Percentiles rank a stretch among this genome's conserved stretches.
Evolutionary conservation across 2,797 vertebrate species (phyloP).

Genomic region (Xiphophorus birchmanni): DNA sequence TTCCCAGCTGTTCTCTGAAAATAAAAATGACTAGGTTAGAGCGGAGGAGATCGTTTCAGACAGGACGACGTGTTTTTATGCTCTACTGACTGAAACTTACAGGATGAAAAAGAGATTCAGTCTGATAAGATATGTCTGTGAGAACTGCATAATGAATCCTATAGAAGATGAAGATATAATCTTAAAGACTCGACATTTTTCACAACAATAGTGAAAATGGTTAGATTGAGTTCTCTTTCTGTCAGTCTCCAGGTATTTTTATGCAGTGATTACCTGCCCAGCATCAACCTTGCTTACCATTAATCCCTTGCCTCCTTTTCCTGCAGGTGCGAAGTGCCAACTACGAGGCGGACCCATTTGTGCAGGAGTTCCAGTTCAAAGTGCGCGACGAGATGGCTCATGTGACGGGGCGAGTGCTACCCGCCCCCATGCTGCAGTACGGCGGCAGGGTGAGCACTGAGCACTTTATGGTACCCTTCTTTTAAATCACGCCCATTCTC

Average conservation of each 20-base stretch:
- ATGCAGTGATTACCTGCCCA: not conserved
- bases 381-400: slow-evolving; percentile 99
- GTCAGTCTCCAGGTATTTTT: not conserved
- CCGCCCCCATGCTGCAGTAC: slow-evolving; percentile 97
- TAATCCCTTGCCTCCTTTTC: not conserved
- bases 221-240: not conserved
- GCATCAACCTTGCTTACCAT: not conserved
- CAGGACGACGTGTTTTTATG: slow-evolving; percentile 37
- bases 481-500: slow-evolving; percentile 82
- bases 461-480: slow-evolving; percentile 83
- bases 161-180: not conserved
- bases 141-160: slow-evolving; percentile 26
- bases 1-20: slow-evolving; percentile 29
- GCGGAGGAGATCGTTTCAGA: slow-evolving; percentile 37
- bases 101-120: slow-evolving; percentile 29
- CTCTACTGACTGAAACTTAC: slow-evolving; percentile 11
- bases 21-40: slow-evolving; percentile 30
- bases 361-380: slow-evolving; percentile 98
- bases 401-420: slow-evolving; percentile 96
- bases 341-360: slow-evolving; percentile 97
- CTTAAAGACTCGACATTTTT: slow-evolving; percentile 3
- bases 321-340: slow-evolving; percentile 97
- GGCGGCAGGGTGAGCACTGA: slow-evolving; percentile 96
- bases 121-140: slow-evolving; percentile 25
- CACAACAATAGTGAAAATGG: not conserved